Conservation (phyloP, 2,797 vertebrate genomes). For the Limosa lapponica region DNA sequence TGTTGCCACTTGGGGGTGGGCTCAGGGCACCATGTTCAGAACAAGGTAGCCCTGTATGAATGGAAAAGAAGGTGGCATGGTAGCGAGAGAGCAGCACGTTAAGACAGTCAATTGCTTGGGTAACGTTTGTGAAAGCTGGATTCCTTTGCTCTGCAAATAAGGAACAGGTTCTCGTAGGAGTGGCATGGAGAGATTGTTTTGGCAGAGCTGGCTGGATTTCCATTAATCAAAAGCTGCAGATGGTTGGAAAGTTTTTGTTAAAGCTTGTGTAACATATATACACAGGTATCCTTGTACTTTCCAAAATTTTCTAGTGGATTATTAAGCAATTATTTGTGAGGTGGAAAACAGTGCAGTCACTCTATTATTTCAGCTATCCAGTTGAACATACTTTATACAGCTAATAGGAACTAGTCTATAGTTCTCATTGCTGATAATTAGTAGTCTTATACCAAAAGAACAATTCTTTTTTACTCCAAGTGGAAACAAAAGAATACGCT, state of each 20-base stretch:
- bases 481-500: neutral
- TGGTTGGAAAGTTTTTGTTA: neutral
- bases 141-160: neutral
- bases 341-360: neutral
- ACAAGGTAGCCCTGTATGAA: neutral
- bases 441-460: neutral
- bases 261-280: neutral
- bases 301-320: neutral
- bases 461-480: neutral
- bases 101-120: neutral
- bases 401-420: neutral
- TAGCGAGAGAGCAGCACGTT: neutral
- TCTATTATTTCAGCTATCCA: neutral
- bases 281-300: neutral
- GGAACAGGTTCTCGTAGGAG: neutral
- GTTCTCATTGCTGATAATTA: neutral
- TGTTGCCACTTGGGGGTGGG: neutral
- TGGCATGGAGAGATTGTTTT: neutral
- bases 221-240: neutral
- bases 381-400: neutral
- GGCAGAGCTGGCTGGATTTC: neutral
- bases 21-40: neutral
- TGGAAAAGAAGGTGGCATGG: neutral
- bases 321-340: neutral
- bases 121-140: neutral